Evolutionary conservation across 2,888 invertebrate genomes (phyloP).

Genomic region (Psylliodes chrysocephalus): DNA sequence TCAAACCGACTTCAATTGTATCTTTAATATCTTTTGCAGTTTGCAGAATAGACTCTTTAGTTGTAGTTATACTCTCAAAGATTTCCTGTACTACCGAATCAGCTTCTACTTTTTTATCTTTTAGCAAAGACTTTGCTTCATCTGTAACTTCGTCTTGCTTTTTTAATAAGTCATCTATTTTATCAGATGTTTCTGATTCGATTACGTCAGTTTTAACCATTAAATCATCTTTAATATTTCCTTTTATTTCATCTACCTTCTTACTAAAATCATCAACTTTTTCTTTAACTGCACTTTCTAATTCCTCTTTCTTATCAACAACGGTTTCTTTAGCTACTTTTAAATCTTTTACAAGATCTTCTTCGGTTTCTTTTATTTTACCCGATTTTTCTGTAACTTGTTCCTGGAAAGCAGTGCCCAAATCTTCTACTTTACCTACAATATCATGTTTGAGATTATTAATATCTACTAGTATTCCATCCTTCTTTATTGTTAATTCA

Average conservation of each 20-base stretch:
- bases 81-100: neutral
- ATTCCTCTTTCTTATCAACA: slow-evolving; percentile 7
- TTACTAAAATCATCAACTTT: neutral
- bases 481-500: neutral
- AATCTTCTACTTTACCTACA: slow-evolving; percentile 6
- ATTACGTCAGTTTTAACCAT: neutral
- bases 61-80: neutral
- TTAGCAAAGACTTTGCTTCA: neutral
- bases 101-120: slow-evolving; percentile 7
- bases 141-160: slow-evolving; percentile 5
- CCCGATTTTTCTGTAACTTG: neutral
- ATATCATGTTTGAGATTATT: slow-evolving; percentile 7
- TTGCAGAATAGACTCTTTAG: neutral
- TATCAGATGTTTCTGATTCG: slow-evolving; percentile 1
- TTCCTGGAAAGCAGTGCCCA: neutral
- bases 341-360: neutral
- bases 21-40: neutral
- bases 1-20: no score
- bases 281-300: neutral
- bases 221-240: neutral
- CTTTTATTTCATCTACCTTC: neutral
- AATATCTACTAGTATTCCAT: neutral
- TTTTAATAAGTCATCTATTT: neutral
- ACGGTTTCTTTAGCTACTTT: slow-evolving; percentile 19
- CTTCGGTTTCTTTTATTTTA: neutral